Evolutionary conservation across 2,888 invertebrate genomes (phyloP), one percentile per base, ranked within the genome.

Genomic region (Linnaemya tessellans): DNA sequence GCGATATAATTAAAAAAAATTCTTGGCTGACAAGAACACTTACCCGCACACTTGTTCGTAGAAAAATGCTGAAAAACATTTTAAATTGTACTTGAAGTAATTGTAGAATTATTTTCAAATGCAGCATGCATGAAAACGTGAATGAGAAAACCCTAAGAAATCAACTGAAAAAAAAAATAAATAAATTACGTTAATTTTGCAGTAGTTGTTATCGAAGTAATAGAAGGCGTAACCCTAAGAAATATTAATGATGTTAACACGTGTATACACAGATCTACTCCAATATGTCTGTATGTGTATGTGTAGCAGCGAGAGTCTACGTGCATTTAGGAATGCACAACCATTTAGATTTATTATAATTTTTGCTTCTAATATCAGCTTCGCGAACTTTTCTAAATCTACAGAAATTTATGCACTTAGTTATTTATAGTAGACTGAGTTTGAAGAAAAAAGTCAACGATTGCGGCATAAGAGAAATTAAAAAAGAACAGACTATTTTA

Each of bases 171-270:
- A 56, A 78, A 70, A 56, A 70, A 35, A 70, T 71, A 83, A 78
- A 78, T 83, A 75, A 85, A 85, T 85, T 82, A 70, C 74, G 79
- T 82, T 85, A 85, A 85, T 85, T 85, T 80, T 46, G 22, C 20
- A 58, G 30, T 46, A 49, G 58, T 58, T 10, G 54, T 43, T 56
- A 51, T 11, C 43, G 70, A 11, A 54, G 68, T 38, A 62, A 51
- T 30, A 22, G 15, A 25, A 51, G 78, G 60, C 78, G 68, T 25
- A 56, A 49, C 56, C 13, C 7, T 35, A 22, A 22, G 46, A 60
- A 78, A 51, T 78, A 0, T 54, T 30, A 68, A 64, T 64, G 62
- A 64, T 43, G 64, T 35, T n/a, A 64, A 38, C 4, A 25, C 10
- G 10, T n/a, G 7, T 7, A 11, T 18, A 1, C 11, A 49, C 11